Percentiles rank a stretch among this genome's conserved stretches.
These are phyloP conservation scores for Dromius quadrimaculatus DNA, from an alignment of 2,888 invertebrate species.

Conservation along the genomic window DNA sequence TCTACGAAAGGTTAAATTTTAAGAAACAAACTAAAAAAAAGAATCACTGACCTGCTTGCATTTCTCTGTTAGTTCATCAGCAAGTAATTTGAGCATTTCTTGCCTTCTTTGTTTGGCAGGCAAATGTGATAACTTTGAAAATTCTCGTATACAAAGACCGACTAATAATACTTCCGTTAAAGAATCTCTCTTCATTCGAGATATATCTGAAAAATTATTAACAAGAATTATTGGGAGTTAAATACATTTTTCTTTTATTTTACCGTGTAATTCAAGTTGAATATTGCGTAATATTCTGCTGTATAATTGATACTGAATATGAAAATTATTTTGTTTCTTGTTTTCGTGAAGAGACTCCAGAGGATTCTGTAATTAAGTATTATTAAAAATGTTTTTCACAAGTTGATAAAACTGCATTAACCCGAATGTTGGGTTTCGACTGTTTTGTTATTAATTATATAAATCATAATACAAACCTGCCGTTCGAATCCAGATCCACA, in stretches of 20 bases:
- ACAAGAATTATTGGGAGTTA: too few relatives aligned
- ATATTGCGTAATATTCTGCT: slow-evolving; percentile 1
- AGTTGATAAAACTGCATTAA: not conserved
- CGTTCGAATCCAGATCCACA: not conserved
- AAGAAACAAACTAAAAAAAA: too few relatives aligned
- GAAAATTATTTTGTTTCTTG: not conserved
- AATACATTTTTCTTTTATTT: too few relatives aligned
- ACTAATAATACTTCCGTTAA: not conserved
- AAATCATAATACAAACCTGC: not conserved
- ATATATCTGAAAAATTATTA: not conserved
- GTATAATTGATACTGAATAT: slow-evolving; percentile 9
- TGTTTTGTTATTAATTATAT: not conserved
- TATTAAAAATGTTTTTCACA: not conserved
- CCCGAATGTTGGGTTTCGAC: not conserved
- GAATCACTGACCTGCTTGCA: slow-evolving; percentile 6
- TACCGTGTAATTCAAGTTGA: slow-evolving; percentile 11
- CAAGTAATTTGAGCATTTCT: not conserved
- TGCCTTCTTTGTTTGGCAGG: not conserved
- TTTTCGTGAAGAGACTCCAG: not conserved
- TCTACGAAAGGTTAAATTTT: too few relatives aligned
- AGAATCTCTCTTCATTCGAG: not conserved
- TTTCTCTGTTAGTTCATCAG: slow-evolving; percentile 4
- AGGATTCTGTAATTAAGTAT: too few relatives aligned
- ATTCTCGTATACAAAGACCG: not conserved
- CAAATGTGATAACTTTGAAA: not conserved